Evolutionary conservation across 2,113 vertebrate species (phyloP).

Genomic region (Cyphomyrus plagiostoma): DNA sequence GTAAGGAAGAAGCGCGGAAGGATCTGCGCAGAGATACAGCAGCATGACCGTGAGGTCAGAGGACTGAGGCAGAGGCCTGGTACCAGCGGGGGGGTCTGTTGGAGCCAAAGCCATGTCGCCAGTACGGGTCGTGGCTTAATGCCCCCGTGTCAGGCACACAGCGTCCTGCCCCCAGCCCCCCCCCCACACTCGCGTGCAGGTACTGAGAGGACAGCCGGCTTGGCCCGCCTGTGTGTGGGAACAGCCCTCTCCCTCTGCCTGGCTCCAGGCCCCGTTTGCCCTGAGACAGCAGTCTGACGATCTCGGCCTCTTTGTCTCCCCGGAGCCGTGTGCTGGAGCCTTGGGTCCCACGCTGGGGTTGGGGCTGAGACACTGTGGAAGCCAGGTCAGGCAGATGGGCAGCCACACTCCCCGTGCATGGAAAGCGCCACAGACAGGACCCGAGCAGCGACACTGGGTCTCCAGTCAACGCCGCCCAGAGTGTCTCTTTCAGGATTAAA

Average conservation of each 20-base stretch:
- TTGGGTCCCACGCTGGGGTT: not conserved
- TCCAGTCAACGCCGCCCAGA: not conserved
- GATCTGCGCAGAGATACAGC: no score
- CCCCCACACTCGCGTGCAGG: conserved; percentile 43
- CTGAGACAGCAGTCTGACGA: conserved; percentile 24
- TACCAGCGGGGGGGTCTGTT: not conserved
- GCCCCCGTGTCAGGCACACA: not conserved
- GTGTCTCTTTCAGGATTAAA: not conserved
- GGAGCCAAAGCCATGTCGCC: conserved; percentile 30
- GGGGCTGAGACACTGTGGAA: not conserved
- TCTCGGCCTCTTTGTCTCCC: conserved; percentile 5
- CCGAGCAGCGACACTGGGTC: not conserved
- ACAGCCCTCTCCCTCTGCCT: conserved; percentile 5
- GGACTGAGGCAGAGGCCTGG: not conserved
- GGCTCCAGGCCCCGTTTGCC: conserved; percentile 32
- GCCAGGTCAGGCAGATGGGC: not conserved
- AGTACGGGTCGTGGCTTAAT: conserved; percentile 45
- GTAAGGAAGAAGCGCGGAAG: no score
- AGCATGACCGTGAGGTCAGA: no score
- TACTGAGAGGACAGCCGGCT: conserved; percentile 42
- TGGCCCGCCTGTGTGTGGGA: conserved; percentile 24
- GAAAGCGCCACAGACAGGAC: no score
- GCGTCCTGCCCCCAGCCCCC: conserved; percentile 40
- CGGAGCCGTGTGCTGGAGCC: not conserved
- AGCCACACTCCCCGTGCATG: no score